A percentile compares a stretch with the other conserved stretches of the same genome.
Evolutionary conservation across 2,797 vertebrate species (phyloP).

Genomic region (Adrianichthys oophorus): DNA sequence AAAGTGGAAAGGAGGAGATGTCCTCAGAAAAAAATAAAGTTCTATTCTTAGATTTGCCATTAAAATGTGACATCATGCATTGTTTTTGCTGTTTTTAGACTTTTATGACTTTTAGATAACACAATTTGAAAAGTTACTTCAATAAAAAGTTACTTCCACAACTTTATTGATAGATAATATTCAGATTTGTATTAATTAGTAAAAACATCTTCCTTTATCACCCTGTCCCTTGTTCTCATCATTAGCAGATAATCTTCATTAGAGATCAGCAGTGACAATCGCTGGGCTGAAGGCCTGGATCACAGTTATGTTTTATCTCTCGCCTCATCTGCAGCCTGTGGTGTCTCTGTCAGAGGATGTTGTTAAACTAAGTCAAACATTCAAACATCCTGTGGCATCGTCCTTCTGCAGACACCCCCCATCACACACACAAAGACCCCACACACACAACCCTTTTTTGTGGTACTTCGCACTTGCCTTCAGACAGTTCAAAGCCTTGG

Average conservation of each 20-base stretch:
- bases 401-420: slow-evolving; percentile 35
- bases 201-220: slow-evolving; percentile 38
- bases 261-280: slow-evolving; percentile 80
- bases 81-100: too few relatives aligned
- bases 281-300: slow-evolving; percentile 66
- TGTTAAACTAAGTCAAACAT: slow-evolving; percentile 84
- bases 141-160: too few relatives aligned
- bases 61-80: too few relatives aligned
- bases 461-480: slow-evolving; percentile 59
- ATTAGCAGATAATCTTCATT: slow-evolving; percentile 66
- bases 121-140: too few relatives aligned
- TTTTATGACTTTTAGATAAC: too few relatives aligned
- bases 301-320: slow-evolving; percentile 74
- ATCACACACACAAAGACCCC: slow-evolving; percentile 19
- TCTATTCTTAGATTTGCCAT: too few relatives aligned
- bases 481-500: slow-evolving; percentile 39
- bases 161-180: too few relatives aligned
- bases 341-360: slow-evolving; percentile 81
- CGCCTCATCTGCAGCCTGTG: slow-evolving; percentile 74
- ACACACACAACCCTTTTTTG: slow-evolving; percentile 44
- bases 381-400: slow-evolving; percentile 81
- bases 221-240: slow-evolving; percentile 58
- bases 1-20: slow-evolving; percentile 69
- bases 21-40: slow-evolving; percentile 32
- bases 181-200: slow-evolving; percentile 41